phyloP scores from a whole-genome alignment of 2,888 invertebrate species.

The Chorisops tibialis region DNA sequence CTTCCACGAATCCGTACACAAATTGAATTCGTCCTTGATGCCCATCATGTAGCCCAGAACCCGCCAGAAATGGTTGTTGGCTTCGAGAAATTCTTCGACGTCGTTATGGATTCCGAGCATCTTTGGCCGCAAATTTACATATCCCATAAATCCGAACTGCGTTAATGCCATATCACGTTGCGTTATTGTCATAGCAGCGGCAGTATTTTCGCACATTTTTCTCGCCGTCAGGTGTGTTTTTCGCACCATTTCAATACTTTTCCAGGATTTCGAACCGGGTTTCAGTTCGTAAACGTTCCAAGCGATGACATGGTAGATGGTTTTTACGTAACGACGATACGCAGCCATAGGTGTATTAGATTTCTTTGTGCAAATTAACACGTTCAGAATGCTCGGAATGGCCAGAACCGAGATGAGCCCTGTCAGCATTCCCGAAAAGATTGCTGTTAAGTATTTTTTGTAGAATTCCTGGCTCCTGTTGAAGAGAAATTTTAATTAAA shows the following conservation, averaged over 20 bases:
- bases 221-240: slow-evolving; percentile 65
- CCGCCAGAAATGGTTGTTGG: slow-evolving; percentile 79
- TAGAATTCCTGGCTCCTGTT: slow-evolving; percentile 72
- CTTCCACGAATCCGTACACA: slow-evolving; percentile 61
- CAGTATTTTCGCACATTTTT: slow-evolving; percentile 52
- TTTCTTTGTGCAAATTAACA: slow-evolving; percentile 68
- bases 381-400: slow-evolving; percentile 68
- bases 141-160: slow-evolving; percentile 84
- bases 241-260: slow-evolving; percentile 65
- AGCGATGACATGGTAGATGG: slow-evolving; percentile 69
- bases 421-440: slow-evolving; percentile 68
- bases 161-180: slow-evolving; percentile 84
- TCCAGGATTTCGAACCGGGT: slow-evolving; percentile 62
- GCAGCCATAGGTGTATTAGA: slow-evolving; percentile 65
- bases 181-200: slow-evolving; percentile 59
- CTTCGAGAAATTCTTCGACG: slow-evolving; percentile 61
- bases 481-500: not conserved
- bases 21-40: slow-evolving; percentile 75
- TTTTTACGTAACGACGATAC: slow-evolving; percentile 74
- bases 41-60: slow-evolving; percentile 79
- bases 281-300: slow-evolving; percentile 76
- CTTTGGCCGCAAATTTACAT: slow-evolving; percentile 61
- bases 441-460: slow-evolving; percentile 64
- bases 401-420: slow-evolving; percentile 74
- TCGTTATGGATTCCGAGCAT: slow-evolving; percentile 63